phyloP scores from a whole-genome alignment of 2,888 invertebrate species.

The Patella depressa region DNA sequence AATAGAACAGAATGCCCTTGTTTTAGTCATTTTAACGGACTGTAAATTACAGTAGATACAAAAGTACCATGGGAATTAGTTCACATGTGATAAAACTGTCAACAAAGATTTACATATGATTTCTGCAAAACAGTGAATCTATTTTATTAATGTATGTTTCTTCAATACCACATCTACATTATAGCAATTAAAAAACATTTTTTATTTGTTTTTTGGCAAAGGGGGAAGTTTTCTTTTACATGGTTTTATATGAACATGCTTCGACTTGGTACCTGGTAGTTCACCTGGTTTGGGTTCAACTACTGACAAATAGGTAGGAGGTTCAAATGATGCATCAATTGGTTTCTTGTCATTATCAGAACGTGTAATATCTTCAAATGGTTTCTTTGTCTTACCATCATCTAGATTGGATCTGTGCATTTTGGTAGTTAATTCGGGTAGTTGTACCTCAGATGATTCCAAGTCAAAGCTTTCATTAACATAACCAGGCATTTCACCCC shows the following conservation, averaged over 20 bases:
- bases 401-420: conserved; percentile 1
- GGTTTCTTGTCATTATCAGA: conserved; percentile 3
- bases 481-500: conserved; percentile 1
- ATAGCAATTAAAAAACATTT: too few species aligned
- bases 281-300: conserved; percentile 12
- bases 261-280: not conserved
- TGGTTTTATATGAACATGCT: conserved; percentile 1
- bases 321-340: not conserved
- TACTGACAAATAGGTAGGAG: conserved; percentile 13
- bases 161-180: too few species aligned
- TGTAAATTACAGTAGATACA: too few species aligned
- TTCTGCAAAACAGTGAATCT: too few species aligned
- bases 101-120: too few species aligned
- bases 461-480: not conserved
- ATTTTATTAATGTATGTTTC: too few species aligned
- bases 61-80: too few species aligned
- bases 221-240: conserved; percentile 23
- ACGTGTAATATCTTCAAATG: not conserved
- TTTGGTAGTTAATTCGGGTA: too few species aligned
- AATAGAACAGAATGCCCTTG: too few species aligned
- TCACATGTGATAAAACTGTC: too few species aligned
- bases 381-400: conserved; percentile 11
- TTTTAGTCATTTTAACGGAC: too few species aligned
- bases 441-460: not conserved
- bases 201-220: conserved; percentile 9